Evolutionary conservation across 2,113 vertebrate genomes (phyloP).

Genomic region (Myrmecobius fasciatus): DNA sequence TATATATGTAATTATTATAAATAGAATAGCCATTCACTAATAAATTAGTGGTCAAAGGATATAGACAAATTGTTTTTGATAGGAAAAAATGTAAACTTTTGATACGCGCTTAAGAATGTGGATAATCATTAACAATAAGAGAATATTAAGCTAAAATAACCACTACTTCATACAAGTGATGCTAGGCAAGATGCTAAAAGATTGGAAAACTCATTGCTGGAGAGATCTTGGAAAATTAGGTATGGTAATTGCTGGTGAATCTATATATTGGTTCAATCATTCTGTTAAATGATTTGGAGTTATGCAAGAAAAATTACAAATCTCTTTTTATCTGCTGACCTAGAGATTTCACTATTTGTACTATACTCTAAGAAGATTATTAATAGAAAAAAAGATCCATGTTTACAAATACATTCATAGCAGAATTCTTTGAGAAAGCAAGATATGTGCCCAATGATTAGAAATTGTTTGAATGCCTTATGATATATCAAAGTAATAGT

Average conservation of each 20-base stretch:
- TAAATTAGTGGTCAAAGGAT: not conserved
- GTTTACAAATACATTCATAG: not conserved
- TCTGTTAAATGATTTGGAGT: too few species aligned
- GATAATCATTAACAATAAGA: too few species aligned
- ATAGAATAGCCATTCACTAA: not conserved
- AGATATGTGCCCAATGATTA: not conserved
- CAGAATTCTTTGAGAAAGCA: not conserved
- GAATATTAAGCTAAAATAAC: too few species aligned
- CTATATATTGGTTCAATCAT: too few species aligned
- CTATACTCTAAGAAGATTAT: not conserved
- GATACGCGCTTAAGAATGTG: too few species aligned
- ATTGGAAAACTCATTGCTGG: too few species aligned
- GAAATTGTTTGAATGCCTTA: not conserved
- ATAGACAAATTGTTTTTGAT: not conserved
- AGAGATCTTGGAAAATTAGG: too few species aligned
- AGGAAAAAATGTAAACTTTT: too few species aligned
- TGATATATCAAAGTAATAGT: not conserved
- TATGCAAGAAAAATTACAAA: not conserved
- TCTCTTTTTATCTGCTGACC: too few species aligned
- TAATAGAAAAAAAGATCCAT: not conserved
- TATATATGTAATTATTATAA: not conserved
- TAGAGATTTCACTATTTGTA: not conserved
- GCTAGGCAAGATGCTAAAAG: not conserved
- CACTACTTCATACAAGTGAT: not conserved
- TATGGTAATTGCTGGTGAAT: too few species aligned